phyloP scores from a whole-genome alignment of 2,888 invertebrate genomes.

The Cantharis nigra region DNA sequence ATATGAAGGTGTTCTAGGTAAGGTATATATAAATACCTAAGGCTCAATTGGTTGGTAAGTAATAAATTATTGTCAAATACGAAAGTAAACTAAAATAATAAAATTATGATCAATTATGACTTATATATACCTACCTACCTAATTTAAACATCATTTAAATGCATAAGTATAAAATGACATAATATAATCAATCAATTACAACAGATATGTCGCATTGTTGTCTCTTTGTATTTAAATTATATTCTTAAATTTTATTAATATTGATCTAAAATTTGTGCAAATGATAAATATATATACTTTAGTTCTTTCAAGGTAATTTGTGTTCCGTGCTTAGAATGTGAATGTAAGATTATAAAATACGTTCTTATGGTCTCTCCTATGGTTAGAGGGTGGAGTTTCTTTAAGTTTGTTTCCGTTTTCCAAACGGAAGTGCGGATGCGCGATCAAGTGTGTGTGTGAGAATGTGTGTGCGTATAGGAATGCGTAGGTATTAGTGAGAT shows the following conservation, averaged over 20 bases:
- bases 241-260: not conserved
- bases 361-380: conserved; percentile 10
- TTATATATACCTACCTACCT: not conserved
- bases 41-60: not conserved
- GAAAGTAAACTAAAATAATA: not conserved
- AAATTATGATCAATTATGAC: not conserved
- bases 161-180: not conserved
- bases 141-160: not conserved
- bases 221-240: not conserved
- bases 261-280: not conserved
- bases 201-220: not conserved
- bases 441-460: conserved; percentile 34
- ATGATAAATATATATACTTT: not conserved
- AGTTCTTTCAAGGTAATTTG: not conserved
- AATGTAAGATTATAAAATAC: not conserved
- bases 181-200: not conserved
- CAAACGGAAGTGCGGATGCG: conserved; percentile 34
- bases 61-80: not conserved
- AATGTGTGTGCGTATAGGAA: conserved; percentile 37
- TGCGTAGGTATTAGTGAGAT: conserved; percentile 30
- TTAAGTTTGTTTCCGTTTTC: conserved; percentile 36
- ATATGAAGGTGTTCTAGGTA: too few species aligned
- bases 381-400: conserved; percentile 35
- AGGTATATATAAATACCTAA: not conserved
- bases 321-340: not conserved